These are phyloP conservation scores for Harpagoxenus sublaevis DNA, from an alignment of 2,888 invertebrate genomes.

Conservation along the genomic window DNA sequence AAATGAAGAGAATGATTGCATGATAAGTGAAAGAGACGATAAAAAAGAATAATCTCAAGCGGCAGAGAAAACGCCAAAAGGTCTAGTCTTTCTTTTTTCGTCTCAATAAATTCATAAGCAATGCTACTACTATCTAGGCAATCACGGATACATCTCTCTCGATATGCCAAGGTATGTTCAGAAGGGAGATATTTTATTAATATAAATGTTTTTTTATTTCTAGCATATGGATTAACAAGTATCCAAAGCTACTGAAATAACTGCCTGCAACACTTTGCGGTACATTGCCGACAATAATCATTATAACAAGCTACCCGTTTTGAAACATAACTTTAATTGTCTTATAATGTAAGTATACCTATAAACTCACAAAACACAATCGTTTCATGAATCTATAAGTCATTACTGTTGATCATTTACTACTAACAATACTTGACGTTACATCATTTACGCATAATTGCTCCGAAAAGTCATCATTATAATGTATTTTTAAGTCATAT, in stretches of 20 bases:
- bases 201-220: conserved; percentile 25
- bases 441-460: conserved; percentile 36
- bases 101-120: conserved; percentile 59
- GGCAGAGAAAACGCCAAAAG: conserved; percentile 56
- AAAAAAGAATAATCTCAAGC: conserved; percentile 64
- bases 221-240: conserved; percentile 11
- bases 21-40: conserved; percentile 54
- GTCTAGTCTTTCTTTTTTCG: conserved; percentile 40
- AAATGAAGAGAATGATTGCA: conserved; percentile 22
- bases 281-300: conserved; percentile 16
- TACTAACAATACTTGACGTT: conserved; percentile 36
- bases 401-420: conserved; percentile 11
- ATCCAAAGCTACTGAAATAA: conserved; percentile 29
- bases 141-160: conserved; percentile 51
- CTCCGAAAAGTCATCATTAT: conserved; percentile 14
- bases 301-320: conserved; percentile 25
- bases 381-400: conserved; percentile 40
- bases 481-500: conserved; percentile 31
- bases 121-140: conserved; percentile 64
- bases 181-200: conserved; percentile 22
- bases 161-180: conserved; percentile 33
- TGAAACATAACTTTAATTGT: conserved; percentile 27
- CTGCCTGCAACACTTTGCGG: conserved; percentile 25
- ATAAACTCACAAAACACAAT: background rate
- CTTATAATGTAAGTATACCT: conserved; percentile 6